A percentile compares a stretch with the other conserved stretches of the same genome.
phyloP scores from a whole-genome alignment of 2,113 vertebrate genomes.

The Scopus umbretta region DNA sequence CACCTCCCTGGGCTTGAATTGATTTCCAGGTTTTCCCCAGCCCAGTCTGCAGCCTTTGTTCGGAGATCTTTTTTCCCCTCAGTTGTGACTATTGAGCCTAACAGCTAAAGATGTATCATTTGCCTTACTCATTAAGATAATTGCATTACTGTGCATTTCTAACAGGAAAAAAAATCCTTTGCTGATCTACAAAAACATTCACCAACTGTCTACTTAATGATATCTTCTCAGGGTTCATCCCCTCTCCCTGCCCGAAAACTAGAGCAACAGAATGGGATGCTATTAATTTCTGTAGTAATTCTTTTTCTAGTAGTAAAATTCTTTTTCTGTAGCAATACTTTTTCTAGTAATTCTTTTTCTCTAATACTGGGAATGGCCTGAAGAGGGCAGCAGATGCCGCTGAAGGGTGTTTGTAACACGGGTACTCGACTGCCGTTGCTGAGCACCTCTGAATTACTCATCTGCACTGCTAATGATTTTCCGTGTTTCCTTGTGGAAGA shows the following conservation, averaged over 20 bases:
- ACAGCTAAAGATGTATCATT: not conserved
- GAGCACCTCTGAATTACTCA: not conserved
- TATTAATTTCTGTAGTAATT: not conserved
- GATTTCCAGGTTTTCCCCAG: not conserved
- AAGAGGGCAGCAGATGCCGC: constrained; percentile 3
- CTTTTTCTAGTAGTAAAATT: not conserved
- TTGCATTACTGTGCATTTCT: not conserved
- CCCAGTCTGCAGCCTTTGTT: not conserved
- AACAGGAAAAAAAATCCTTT: not conserved
- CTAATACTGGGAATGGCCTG: not conserved
- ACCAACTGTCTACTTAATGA: not conserved
- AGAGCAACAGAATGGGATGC: not conserved
- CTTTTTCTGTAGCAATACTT: not conserved
- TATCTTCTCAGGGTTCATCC: not conserved
- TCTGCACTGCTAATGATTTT: not conserved
- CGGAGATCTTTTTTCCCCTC: not conserved
- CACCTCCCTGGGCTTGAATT: no score
- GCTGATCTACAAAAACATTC: not conserved
- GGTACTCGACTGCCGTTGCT: fast-evolving
- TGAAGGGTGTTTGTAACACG: not conserved
- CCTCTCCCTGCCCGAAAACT: not conserved
- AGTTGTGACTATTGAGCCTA: not conserved
- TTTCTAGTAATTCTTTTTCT: not conserved
- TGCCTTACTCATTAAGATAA: not conserved
- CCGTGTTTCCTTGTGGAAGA: not conserved